Conservation (phyloP, 2,797 vertebrate species). For the Channa striata region DNA sequence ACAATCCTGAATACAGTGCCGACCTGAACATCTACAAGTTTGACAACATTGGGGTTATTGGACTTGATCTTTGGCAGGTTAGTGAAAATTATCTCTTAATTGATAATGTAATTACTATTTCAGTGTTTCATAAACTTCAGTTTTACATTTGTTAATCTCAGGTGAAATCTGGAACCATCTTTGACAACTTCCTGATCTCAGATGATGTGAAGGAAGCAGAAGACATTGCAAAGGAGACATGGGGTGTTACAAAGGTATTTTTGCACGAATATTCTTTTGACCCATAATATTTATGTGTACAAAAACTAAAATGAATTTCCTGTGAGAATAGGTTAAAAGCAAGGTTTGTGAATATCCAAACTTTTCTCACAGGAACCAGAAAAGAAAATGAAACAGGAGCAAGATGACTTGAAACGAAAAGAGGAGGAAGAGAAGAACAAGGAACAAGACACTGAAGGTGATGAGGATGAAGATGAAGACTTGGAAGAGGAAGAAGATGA, state of each 20-base stretch:
- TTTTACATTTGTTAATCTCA: constrained; percentile 46
- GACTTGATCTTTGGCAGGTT: constrained; percentile 89
- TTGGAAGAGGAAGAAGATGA: constrained; percentile 3
- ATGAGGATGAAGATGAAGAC: constrained; percentile 5
- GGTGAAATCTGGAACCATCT: constrained; percentile 91
- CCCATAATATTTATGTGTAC: background rate
- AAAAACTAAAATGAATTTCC: too few species aligned
- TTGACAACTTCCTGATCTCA: constrained; percentile 88
- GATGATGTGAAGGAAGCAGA: constrained; percentile 87
- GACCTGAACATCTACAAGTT: constrained; percentile 86
- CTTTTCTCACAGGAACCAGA: constrained; percentile 79
- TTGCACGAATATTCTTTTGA: background rate
- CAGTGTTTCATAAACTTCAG: background rate
- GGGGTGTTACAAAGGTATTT: constrained; percentile 86
- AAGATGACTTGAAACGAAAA: constrained; percentile 82
- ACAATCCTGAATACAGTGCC: constrained; percentile 87
- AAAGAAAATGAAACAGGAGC: constrained; percentile 86
- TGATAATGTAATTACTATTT: background rate
- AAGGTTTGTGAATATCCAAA: constrained; percentile 1
- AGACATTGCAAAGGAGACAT: constrained; percentile 85
- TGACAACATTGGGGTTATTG: constrained; percentile 80
- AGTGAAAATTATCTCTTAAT: constrained; percentile 3
- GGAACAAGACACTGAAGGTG: constrained; percentile 71
- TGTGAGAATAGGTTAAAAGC: background rate
- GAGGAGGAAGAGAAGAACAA: constrained; percentile 85